Conservation (phyloP, 2,797 vertebrate species). For the Pogoniulus pusillus region DNA sequence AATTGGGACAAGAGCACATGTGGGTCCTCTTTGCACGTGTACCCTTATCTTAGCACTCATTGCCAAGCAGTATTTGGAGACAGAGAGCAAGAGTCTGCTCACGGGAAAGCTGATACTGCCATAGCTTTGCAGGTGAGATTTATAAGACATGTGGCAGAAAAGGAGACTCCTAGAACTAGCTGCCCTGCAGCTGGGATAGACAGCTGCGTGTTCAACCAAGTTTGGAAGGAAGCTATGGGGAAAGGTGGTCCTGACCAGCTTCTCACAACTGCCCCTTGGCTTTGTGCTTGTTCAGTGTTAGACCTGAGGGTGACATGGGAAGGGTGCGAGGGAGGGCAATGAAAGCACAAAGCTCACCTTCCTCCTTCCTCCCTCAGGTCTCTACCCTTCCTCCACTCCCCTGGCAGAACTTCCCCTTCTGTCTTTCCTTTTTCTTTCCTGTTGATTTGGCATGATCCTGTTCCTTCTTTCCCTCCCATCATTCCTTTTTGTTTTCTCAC, state of each 20-base stretch:
- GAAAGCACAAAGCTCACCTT: not conserved
- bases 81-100: not conserved
- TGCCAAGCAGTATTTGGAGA: not conserved
- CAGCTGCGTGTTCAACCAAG: fast-evolving
- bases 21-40: not conserved
- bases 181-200: not conserved
- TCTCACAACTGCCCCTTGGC: fast-evolving
- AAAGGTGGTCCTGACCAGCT: not conserved
- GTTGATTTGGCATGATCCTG: not conserved
- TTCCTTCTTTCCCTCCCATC: not conserved
- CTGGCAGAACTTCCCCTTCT: not conserved
- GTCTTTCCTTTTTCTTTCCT: not conserved
- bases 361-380: not conserved
- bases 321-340: not conserved
- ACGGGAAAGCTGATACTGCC: not conserved
- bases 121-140: not conserved
- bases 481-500: not conserved
- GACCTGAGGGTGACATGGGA: not conserved
- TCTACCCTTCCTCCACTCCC: not conserved
- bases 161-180: not conserved
- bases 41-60: not conserved
- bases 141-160: not conserved
- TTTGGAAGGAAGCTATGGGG: not conserved
- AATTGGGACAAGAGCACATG: not conserved
- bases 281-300: not conserved